phyloP scores from a whole-genome alignment of 2,113 vertebrate genomes.

The Oryzias woworae region DNA sequence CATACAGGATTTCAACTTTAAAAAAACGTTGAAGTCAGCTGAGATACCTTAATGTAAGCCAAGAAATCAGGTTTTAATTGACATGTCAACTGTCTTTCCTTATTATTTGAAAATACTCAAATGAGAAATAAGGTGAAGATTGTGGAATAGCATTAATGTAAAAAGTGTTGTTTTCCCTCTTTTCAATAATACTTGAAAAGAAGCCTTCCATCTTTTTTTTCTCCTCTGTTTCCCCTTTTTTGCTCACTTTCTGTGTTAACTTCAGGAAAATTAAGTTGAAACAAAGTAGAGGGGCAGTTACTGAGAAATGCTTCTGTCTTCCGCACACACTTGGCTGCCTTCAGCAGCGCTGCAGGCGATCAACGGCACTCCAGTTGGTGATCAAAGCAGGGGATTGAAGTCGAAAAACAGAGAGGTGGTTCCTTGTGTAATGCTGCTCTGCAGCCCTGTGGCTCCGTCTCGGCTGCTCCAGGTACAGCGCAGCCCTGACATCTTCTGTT shows the following conservation, averaged over 20 bases:
- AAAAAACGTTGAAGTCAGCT: no score
- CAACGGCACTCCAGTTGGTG: constrained; percentile 68
- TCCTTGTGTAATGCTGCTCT: constrained; percentile 48
- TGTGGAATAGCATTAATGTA: no score
- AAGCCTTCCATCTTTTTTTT: constrained; percentile 12
- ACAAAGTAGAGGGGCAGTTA: constrained; percentile 27
- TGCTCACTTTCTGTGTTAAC: background rate
- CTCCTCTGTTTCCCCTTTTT: background rate
- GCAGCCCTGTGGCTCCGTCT: constrained; percentile 42
- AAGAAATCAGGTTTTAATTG: no score
- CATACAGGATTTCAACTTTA: no score
- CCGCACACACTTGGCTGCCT: constrained; percentile 29
- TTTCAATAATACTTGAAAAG: constrained; percentile 45
- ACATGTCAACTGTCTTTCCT: no score
- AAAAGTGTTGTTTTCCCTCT: no score
- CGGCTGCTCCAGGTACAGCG: constrained; percentile 38
- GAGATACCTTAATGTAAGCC: no score
- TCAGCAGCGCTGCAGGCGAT: constrained; percentile 65
- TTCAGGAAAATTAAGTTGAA: constrained; percentile 26
- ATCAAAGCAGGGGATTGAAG: constrained; percentile 73
- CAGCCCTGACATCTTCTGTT: constrained; percentile 46
- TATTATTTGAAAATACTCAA: no score
- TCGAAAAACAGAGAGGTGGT: constrained; percentile 36
- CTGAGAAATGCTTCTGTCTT: constrained; percentile 15
- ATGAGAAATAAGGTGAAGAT: no score